These are phyloP conservation scores for Phalacrocorax carbo DNA, from an alignment of 2,113 vertebrate genomes.

Conservation along the genomic window DNA sequence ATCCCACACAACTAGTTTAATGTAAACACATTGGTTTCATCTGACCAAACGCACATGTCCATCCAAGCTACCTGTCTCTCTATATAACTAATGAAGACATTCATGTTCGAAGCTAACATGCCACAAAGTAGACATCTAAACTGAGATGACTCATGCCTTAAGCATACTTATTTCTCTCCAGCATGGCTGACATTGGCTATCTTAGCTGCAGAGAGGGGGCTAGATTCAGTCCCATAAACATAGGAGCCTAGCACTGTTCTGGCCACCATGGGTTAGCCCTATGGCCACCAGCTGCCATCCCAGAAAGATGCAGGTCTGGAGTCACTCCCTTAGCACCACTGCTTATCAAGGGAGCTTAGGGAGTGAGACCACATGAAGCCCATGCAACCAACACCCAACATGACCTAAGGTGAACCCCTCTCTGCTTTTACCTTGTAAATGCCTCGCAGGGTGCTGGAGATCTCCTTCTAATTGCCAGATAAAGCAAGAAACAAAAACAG, in stretches of 20 bases:
- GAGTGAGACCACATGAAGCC: neutral
- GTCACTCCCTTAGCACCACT: too few species aligned
- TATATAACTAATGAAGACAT: neutral
- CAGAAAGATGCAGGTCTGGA: neutral
- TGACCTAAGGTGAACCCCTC: fast-evolving
- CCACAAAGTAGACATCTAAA: neutral
- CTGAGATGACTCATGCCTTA: neutral
- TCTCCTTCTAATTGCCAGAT: neutral
- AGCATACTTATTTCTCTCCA: neutral
- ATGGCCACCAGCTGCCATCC: neutral
- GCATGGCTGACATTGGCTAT: neutral
- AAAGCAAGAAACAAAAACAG: neutral
- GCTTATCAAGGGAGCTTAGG: fast-evolving
- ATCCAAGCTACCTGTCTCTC: neutral
- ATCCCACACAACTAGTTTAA: neutral
- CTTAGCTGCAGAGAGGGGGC: neutral
- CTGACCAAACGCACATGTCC: fast-evolving
- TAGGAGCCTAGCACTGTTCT: neutral
- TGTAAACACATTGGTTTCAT: neutral
- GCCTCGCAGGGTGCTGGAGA: neutral
- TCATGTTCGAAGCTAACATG: neutral
- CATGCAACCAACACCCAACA: neutral
- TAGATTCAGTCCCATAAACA: neutral
- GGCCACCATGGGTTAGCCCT: fast-evolving
- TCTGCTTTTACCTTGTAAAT: too few species aligned